Evolutionary conservation across 2,113 vertebrate genomes (phyloP).

Genomic region (Sus scrofa): T2T-Sscrofa CM000824.6:155831001-155831500

Average conservation of each 20-base stretch:
- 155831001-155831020: too few relatives aligned
- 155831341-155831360: background rate
- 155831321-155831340: background rate
- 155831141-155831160: too few relatives aligned
- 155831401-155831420: constrained; percentile 32
- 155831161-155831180: too few relatives aligned
- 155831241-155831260: background rate
- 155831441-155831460: background rate
- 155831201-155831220: background rate
- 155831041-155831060: too few relatives aligned
- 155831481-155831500: background rate
- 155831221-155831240: background rate
- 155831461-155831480: background rate
- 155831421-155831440: background rate
- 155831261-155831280: background rate
- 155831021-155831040: too few relatives aligned
- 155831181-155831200: background rate
- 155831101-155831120: too few relatives aligned
- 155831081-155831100: too few relatives aligned
- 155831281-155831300: background rate
- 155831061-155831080: too few relatives aligned
- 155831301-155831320: background rate
- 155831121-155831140: too few relatives aligned
- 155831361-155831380: background rate
- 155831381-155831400: background rate